Evolutionary conservation across 2,888 invertebrate species (phyloP), one percentile per base, ranked within the genome.

Genomic region (Pyrrhia umbra): DNA sequence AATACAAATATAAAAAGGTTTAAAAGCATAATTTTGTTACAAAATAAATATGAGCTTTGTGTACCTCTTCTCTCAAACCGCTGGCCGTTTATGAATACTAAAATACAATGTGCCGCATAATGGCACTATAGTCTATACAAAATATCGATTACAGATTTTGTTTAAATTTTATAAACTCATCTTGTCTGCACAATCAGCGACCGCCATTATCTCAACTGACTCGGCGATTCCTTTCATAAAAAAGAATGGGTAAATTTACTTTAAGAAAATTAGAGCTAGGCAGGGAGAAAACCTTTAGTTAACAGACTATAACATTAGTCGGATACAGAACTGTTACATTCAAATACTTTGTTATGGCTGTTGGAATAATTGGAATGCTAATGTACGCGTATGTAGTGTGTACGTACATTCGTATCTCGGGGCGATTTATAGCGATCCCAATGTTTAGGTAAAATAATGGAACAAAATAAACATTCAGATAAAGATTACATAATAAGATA

Each of bases 81-180:
- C 34, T 58, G 60, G 49, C 58, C 68, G 54, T 75, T 77, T 68
- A 75, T 73, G 68, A 66, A 68, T 65, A 73, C 68, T 77, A 77
- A 73, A 77, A 76, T 63, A 66, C 63, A 73, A 73, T 69, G 60
- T 63, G 49, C 62, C 68, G 18, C 60, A 40, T 73, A 58, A 73
- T 73, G 25, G 42, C 57, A 66, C 62, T 66, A 69, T 66, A 59
- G 55, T 63, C 68, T 68, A 43, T 54, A 60, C 51, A 62, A 73
- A 73, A 76, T 69, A 73, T 69, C 46, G 68, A 77, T 62, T 59
- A 62, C 68, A 62, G 77, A 68, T 55, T 69, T 73, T 66, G 60
- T 73, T 73, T 55, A 73, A 76, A 73, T 77, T 65, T 73, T 61
- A 77, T 72, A 55, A 76, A 57, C 55, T 63, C 69, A 77, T 58